Base-by-base conservation (phyloP, 2,888 invertebrate genomes). In the Ectobius pallidus region DNA sequence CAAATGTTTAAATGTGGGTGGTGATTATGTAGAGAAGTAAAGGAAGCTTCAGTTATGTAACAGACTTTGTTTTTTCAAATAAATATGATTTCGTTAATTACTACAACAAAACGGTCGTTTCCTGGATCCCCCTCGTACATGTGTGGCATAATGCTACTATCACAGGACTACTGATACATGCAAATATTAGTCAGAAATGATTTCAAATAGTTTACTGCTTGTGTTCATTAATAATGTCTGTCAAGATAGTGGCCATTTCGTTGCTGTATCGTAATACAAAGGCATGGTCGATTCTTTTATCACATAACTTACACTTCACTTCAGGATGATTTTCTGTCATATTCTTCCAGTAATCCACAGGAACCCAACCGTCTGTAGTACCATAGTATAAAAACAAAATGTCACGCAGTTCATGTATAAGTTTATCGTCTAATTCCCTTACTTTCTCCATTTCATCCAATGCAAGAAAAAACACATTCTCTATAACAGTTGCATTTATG, bases 361-460 rank as follows among this genome's bases (percentile, higher is more conserved):
- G 97, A 68, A 90, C 92, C 97, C 97, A 98, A 7, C 88, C 88
- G 83, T 98, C 97, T 3, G 80, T 86, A 3, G 85, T 83, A 11
- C 94, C 92, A 81, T 95, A 97, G 80, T 94, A 92, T 63, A 96
- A 87, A 80, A 90, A 91, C 1, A 96, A 83, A 78, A 89, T 89
- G 16, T 87, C 81, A n/a, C 86, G 78, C 80, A 91, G 85, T 30
- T 84, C 81, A 20, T 83, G 80, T 58, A 96, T 84, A 58, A 88
- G 82, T 6, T 88, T 85, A 71, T 83, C 82, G 78, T 96, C 92
- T 44, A 94, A 82, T 49, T 88, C 86, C 52, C 81, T 85, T 0
- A 97, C 92, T 34, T 80, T 83, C n/a, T 88, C 86, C 91, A 97
- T 91, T 86, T 97, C 97, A 80, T 93, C 89, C 76, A 87, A 87